Base-by-base conservation (phyloP, 2,797 vertebrate genomes). In the Acropternis orthonyx region DNA sequence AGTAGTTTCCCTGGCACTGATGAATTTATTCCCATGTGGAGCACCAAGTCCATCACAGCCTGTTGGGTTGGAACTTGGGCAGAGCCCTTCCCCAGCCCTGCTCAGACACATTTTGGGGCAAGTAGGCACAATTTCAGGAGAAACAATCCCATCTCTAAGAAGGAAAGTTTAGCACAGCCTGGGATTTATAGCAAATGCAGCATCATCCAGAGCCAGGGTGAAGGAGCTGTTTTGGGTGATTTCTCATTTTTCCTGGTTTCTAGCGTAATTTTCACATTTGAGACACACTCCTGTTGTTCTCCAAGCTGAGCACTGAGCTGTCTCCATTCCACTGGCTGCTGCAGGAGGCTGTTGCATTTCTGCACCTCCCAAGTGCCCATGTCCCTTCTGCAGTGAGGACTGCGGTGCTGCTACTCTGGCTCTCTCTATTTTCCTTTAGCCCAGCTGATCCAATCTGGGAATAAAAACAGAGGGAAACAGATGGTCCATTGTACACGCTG, bases 391-490 rank as follows among this genome's bases (percentile, higher is more conserved):
- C 84, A 49, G 81, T 2, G 1, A 56, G 74, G 75, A 49, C 84
- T 91, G 85, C 1, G 4, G 51, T 0, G 0, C 79, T 76, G 61
- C 7, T 6, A 6, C 69, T 86, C 67, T 8, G 3, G 19, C 30
- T 52, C 41, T 7, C 63, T 69, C 78, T 89, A 11, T 92, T 96
- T 92, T 91, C 43, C 85, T 91, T 94, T 37, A 88, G 49, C 69
- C 76, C 1, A 6, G 12, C 85, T 91, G 95, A 97, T 95, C 91
- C 91, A 93, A 95, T 91, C 92, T 94, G 77, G 91, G 95, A 96
- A 93, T 85, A 80, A 96, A 96, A 95, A 95, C 92, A 96, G 92
- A 96, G 91, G 95, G 95, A 96, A 97, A 96, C 91, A 96, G 95
- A 96, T 94, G 92, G 91, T 49, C 91, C 81, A 93, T 96, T 95